These are phyloP conservation scores for Drosophila vallismaia DNA, from an alignment of 2,888 invertebrate genomes.

Conservation along the genomic window DNA sequence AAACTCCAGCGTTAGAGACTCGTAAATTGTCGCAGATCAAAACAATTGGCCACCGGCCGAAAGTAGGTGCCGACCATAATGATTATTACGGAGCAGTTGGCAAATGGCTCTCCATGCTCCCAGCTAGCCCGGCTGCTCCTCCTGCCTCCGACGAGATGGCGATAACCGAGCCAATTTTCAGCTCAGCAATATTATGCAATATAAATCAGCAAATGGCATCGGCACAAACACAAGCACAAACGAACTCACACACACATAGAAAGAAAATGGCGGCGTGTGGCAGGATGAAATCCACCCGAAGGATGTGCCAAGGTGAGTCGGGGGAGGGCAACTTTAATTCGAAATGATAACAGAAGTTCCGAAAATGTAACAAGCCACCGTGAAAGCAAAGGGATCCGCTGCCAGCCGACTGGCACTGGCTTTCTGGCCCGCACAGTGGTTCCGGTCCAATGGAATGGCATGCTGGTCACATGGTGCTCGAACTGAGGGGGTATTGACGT, in stretches of 20 bases:
- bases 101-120: constrained; percentile 64
- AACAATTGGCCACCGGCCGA: constrained; percentile 64
- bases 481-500: neutral
- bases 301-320: constrained; percentile 30
- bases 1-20: constrained; percentile 23
- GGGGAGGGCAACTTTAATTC: constrained; percentile 65
- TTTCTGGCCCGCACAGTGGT: constrained; percentile 54
- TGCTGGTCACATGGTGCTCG: constrained; percentile 18
- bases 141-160: constrained; percentile 52
- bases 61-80: constrained; percentile 61
- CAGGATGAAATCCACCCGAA: constrained; percentile 5
- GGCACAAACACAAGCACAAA: constrained; percentile 30
- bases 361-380: constrained; percentile 63
- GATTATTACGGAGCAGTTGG: constrained; percentile 73
- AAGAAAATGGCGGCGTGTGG: constrained; percentile 21
- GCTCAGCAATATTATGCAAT: constrained; percentile 80
- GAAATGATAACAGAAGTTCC: constrained; percentile 77
- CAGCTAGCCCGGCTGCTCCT: constrained; percentile 11
- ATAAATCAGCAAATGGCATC: constrained; percentile 81
- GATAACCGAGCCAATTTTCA: constrained; percentile 70
- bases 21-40: constrained; percentile 71
- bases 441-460: neutral
- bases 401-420: constrained; percentile 34
- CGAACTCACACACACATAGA: constrained; percentile 10
- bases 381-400: constrained; percentile 52